phyloP scores from a whole-genome alignment of 2,113 vertebrate genomes.

The Anthoscopus minutus region DNA sequence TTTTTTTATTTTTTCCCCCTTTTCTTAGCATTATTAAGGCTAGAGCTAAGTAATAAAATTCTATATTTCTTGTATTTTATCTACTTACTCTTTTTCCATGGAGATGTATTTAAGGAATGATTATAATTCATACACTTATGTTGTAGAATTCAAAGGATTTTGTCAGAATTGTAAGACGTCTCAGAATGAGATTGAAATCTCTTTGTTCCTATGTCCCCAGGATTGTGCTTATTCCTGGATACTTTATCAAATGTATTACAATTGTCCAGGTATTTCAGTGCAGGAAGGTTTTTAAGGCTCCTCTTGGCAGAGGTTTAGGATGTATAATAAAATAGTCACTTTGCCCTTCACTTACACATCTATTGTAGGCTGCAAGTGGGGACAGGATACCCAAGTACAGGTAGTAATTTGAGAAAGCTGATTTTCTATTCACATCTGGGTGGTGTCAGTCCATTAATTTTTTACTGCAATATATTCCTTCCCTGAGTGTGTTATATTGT shows the following conservation, averaged over 20 bases:
- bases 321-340: neutral
- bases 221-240: neutral
- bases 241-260: neutral
- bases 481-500: neutral
- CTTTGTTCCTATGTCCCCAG: neutral
- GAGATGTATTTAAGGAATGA: neutral
- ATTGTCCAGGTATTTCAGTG: neutral
- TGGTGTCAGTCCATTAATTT: neutral
- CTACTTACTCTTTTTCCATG: neutral
- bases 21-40: neutral
- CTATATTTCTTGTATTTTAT: neutral
- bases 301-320: neutral
- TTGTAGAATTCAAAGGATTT: neutral
- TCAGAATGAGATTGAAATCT: neutral
- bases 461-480: neutral
- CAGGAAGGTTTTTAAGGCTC: neutral
- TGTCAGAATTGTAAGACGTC: neutral
- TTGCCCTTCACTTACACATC: neutral
- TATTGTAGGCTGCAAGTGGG: neutral
- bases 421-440: neutral
- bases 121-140: neutral
- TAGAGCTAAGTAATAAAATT: neutral
- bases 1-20: neutral
- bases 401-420: neutral
- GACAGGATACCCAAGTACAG: rapidly evolving